Evolutionary conservation across 1,140 invertebrate genomes (phyloP).

Genomic region (Vanessa atalanta): DNA sequence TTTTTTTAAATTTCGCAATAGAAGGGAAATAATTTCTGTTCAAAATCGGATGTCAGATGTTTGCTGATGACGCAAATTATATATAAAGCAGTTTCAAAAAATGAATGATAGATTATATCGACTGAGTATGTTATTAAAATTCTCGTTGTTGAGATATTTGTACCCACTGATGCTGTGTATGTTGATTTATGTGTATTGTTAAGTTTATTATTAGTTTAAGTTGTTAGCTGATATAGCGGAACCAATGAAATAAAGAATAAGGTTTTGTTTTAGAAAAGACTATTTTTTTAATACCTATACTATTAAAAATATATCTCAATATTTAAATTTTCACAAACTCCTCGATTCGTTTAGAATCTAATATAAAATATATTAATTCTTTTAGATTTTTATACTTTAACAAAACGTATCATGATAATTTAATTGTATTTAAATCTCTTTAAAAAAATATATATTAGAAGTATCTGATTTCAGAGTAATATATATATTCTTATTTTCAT

Average conservation of each 20-base stretch:
- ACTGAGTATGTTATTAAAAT: constrained; percentile 1
- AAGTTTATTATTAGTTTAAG: constrained; percentile 48
- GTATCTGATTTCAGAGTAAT: too few relatives aligned
- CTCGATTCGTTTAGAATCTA: too few relatives aligned
- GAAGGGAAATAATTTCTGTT: not conserved
- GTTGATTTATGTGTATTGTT: constrained; percentile 59
- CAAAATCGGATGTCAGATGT: not conserved
- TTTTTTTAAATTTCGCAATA: too few relatives aligned
- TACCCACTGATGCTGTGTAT: constrained; percentile 61
- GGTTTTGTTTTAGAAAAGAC: constrained; percentile 40
- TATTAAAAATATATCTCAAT: not conserved
- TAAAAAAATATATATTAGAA: too few relatives aligned
- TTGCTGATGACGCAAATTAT: not conserved
- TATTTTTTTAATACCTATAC: constrained; percentile 20
- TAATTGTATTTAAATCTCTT: too few relatives aligned
- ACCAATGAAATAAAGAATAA: constrained; percentile 70
- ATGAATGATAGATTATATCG: not conserved
- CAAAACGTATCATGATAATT: too few relatives aligned
- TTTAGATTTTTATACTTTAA: too few relatives aligned
- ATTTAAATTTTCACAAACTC: too few relatives aligned
- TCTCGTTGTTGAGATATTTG: constrained; percentile 25
- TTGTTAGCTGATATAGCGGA: constrained; percentile 54
- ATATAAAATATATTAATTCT: too few relatives aligned
- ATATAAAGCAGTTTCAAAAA: not conserved
- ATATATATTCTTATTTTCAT: too few relatives aligned